Percentiles rank a stretch among this genome's conserved stretches.
Conservation (phyloP, 2,888 invertebrate genomes). For the Tetragnatha montana region DNA sequence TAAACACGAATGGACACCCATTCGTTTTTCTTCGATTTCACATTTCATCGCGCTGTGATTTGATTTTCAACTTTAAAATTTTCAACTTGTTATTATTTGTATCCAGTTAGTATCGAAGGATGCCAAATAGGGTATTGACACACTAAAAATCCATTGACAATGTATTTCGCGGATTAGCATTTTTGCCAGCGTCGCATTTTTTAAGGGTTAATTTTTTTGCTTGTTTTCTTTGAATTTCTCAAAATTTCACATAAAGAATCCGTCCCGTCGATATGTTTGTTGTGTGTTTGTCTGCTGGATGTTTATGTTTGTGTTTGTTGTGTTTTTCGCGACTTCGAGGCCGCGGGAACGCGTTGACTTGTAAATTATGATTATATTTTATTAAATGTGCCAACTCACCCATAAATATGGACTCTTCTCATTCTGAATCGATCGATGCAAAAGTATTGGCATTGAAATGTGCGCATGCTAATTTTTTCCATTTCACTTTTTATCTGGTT, state of each 20-base stretch:
- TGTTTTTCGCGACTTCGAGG: conserved; percentile 9
- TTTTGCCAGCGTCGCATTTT: conserved; percentile 70
- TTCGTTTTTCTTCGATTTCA: background rate
- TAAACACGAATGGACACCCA: conserved; percentile 53
- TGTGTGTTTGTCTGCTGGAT: background rate
- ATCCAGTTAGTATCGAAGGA: conserved; percentile 39
- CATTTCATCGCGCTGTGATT: background rate
- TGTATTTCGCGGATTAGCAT: conserved; percentile 68
- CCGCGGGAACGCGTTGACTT: conserved; percentile 40
- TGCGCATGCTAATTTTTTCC: conserved; percentile 70
- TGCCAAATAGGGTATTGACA: conserved; percentile 71
- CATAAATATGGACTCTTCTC: conserved; percentile 70
- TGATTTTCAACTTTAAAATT: background rate
- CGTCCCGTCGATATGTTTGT: background rate
- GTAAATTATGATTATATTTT: conserved; percentile 59
- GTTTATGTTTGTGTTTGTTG: background rate
- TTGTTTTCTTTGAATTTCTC: conserved; percentile 10
- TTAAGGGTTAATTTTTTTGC: conserved; percentile 58
- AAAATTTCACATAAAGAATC: background rate
- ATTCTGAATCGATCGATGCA: conserved; percentile 68
- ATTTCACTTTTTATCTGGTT: conserved; percentile 65
- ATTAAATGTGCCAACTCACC: conserved; percentile 68
- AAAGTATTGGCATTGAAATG: conserved; percentile 70
- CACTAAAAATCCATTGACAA: conserved; percentile 63
- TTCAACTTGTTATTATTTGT: conserved; percentile 24